Conservation (phyloP, 1,140 invertebrate species). For the Batillaria attramentaria region DNA sequence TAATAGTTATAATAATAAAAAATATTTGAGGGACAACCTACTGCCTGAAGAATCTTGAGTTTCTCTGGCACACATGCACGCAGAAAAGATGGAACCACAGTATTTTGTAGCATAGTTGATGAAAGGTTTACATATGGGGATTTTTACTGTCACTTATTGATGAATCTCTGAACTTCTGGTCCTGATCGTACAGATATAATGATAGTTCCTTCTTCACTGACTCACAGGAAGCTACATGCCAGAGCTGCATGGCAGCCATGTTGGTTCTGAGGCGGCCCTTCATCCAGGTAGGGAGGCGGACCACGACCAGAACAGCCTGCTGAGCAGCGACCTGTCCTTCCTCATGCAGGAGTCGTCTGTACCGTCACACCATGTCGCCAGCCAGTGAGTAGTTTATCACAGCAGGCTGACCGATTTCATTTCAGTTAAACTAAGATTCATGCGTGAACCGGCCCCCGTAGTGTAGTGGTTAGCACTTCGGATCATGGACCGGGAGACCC, state of each 20-base stretch:
- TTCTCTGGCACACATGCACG: not conserved
- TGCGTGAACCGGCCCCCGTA: too few species aligned
- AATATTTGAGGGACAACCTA: not conserved
- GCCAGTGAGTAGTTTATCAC: too few species aligned
- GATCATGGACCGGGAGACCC: too few species aligned
- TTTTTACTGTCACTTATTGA: not conserved
- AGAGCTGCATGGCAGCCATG: constrained; percentile 45
- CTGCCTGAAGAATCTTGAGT: not conserved
- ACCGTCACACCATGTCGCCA: too few species aligned
- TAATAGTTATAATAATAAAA: not conserved
- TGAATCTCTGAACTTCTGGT: not conserved
- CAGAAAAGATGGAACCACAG: too few species aligned
- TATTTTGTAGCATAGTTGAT: too few species aligned
- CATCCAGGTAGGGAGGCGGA: constrained; percentile 30
- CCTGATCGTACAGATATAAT: too few species aligned
- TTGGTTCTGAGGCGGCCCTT: constrained; percentile 51
- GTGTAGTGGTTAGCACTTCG: too few species aligned
- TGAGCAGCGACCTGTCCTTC: constrained; percentile 59
- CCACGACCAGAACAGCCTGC: constrained; percentile 55
- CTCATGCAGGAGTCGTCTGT: constrained; percentile 39
- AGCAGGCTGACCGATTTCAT: too few species aligned
- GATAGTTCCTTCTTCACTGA: not conserved
- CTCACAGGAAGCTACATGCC: constrained; percentile 56
- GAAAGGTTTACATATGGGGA: too few species aligned
- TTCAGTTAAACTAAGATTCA: too few species aligned